Evolutionary conservation across 1,140 invertebrate genomes (phyloP).

Genomic region (Pogonognathellus flavescens): DNA sequence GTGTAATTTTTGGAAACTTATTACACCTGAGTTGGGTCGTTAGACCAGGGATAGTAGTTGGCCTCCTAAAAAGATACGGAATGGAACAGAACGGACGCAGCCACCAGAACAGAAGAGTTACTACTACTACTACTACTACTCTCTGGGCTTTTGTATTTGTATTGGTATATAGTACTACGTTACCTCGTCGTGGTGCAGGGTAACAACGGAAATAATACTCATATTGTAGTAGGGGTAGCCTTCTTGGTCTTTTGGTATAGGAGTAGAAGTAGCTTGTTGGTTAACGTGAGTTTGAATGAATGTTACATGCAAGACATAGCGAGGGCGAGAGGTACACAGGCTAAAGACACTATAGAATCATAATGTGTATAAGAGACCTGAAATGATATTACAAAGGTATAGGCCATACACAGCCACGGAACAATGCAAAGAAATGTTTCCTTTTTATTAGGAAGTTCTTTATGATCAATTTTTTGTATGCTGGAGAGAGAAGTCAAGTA

Average conservation of each 20-base stretch:
- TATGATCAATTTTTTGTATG: constrained; percentile 62
- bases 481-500: constrained; percentile 39
- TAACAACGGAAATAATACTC: no score
- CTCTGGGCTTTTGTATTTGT: no score
- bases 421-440: constrained; percentile 58
- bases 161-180: no score
- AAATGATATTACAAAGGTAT: neutral
- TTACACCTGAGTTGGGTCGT: constrained; percentile 51
- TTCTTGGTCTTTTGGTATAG: no score
- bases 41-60: constrained; percentile 14
- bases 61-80: constrained; percentile 43
- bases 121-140: no score
- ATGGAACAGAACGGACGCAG: constrained; percentile 28
- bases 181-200: no score
- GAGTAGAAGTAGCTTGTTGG: no score
- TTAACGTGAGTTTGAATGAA: no score
- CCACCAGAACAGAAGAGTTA: constrained; percentile 20
- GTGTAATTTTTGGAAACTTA: constrained; percentile 55
- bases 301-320: no score
- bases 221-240: no score
- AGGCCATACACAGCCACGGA: neutral
- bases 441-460: constrained; percentile 64
- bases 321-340: no score
- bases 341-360: no score
- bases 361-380: neutral